Base-by-base conservation (phyloP, 2,113 vertebrate genomes). In the Emydura subglobosa region DNA sequence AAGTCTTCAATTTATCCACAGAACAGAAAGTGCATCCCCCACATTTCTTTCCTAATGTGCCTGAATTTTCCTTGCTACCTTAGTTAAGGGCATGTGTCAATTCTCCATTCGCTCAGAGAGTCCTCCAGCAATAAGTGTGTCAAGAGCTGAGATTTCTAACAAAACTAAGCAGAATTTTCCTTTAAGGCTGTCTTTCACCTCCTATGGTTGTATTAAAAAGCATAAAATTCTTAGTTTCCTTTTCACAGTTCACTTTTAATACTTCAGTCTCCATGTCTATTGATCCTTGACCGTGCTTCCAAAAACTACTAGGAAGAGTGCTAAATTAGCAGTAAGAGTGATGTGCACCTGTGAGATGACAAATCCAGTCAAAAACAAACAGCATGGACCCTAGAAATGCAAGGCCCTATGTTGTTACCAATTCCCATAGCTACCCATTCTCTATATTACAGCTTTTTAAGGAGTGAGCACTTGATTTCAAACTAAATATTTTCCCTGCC, bases 401-500 rank as follows among this genome's bases (percentile, higher is more conserved):
- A 27, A 47, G 39, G 72, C 11, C 39, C 72, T 27, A 7, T 44
- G 34, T 9, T 86, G 42, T 39, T 83, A 82, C 78, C 68, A 61
- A 83, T 16, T 91, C 47, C 10, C 80, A 82, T 39, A 95, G 42
- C 9, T 91, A 82, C 31, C 68, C 17, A 4, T 78, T 88, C 83
- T 27, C 57, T 65, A 81, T 74, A 92, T 74, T 91, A 92, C 84
- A 82, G 49, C 31, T 53, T 81, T 47, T 39, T 72, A 39, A 39
- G 65, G 25, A 59, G 59, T 80, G 29, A 29, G 91, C 10, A 34
- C n/a, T 0, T 94, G 44, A 86, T 89, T 91, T 9, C 31, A 79
- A 51, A 85, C 11, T 87, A 95, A 95, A 31, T 89, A 81, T 91
- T 92, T 92, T 61, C 31, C 42, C 90, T 87, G 53, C 34, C 12